Evolutionary conservation across 2,797 vertebrate genomes (phyloP), one percentile per base, ranked within the genome.

Genomic region (Arnoldichthys spilopterus): DNA sequence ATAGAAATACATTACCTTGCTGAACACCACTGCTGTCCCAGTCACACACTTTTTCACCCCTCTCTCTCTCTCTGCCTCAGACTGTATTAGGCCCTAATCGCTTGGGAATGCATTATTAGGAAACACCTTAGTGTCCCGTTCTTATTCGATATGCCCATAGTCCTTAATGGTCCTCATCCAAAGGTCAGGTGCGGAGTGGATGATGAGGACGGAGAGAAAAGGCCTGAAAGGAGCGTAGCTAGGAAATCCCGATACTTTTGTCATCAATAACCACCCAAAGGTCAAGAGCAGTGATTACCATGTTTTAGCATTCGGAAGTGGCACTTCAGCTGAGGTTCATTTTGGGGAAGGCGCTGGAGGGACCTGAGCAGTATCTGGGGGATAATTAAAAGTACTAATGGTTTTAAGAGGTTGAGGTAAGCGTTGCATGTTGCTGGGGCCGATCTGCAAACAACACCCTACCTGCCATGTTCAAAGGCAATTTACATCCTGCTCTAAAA

Each of bases 311-410:
- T 64, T 28, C 26, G 56, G 37, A 43, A 71, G 68, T 18, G 70
- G 47, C 58, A 71, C 30, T 76, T 37, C 15, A 51, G n/a, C 15
- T 15, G 51, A 45, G 6, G 13, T 47, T 32, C 54, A 22, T 58
- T 82, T 61, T 47, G 22, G 37, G 76, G 62, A 58, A 22, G 24
- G 2, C 62, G 37, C 32, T 56, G 82, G 71, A 20, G 73, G 40
- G 74, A 82, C 71, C 56, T 62, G 74, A 63, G 72, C 72, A 66
- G 54, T 82, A 79, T 76, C 77, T 63, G 8, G 67, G 85, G 86
- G 83, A 88, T 90, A 86, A 91, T 91, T 90, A 91, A 86, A 88
- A 74, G 74, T 64, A 86, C 76, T 87, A 87, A 89, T 85, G 72
- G 40, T 78, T 83, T 83, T 80, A 79, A 82, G 80, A 85, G 53